These are phyloP conservation scores for Peromyscus maniculatus DNA, from an alignment of 2,113 vertebrate genomes.

Conservation along the genomic window DNA sequence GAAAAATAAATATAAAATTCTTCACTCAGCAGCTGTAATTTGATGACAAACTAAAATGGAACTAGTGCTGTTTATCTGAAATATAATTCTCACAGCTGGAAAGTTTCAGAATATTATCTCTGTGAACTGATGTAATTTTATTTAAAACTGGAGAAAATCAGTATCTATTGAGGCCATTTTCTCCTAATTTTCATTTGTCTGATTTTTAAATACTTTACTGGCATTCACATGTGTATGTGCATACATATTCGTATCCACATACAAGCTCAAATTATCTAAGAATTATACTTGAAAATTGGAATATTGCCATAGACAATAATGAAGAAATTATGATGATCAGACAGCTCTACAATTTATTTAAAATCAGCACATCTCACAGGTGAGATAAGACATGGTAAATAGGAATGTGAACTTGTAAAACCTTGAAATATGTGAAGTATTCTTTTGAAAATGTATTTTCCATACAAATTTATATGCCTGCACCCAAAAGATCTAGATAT, in stretches of 20 bases:
- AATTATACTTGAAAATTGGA: neutral
- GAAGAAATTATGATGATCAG: neutral
- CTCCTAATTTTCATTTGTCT: constrained; percentile 22
- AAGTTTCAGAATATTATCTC: constrained; percentile 63
- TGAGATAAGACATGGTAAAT: neutral
- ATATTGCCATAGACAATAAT: neutral
- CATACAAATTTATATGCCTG: neutral
- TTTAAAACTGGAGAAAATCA: constrained; percentile 57
- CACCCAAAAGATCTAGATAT: neutral
- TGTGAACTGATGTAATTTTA: constrained; percentile 35
- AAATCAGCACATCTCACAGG: neutral
- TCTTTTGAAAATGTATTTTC: neutral
- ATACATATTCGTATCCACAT: neutral
- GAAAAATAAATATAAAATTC: constrained; percentile 62
- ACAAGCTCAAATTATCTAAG: neutral
- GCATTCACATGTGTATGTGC: neutral
- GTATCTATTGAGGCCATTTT: constrained; percentile 24
- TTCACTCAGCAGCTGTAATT: constrained; percentile 69
- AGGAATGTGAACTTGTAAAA: neutral
- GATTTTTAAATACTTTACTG: neutral
- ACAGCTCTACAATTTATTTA: neutral
- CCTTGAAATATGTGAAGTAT: neutral
- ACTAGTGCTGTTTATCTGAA: constrained; percentile 65
- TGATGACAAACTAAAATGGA: constrained; percentile 49
- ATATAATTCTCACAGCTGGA: constrained; percentile 73